Evolutionary conservation across 2,113 vertebrate genomes (phyloP), one percentile per base, ranked within the genome.

Genomic region (Beaufortia kweichowensis): DNA sequence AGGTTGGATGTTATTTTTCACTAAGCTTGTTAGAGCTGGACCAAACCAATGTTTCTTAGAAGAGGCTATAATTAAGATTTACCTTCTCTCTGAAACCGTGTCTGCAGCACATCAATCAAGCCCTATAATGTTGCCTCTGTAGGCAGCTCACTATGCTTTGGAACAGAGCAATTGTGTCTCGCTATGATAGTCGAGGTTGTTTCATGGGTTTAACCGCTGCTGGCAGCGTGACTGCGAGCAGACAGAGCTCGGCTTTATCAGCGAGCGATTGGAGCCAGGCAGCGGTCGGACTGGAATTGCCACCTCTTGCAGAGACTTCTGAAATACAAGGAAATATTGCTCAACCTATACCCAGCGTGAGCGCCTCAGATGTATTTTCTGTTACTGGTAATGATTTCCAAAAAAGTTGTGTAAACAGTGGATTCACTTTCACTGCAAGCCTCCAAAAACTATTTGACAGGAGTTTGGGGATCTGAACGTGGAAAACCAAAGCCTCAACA

Each of bases 391-490:
- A 85, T 89, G 83, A 84, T 83, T 84, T 85, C 43, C 82, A 31
- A 81, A 86, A 86, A 73, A 53, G 74, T 72, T 83, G 78, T 81
- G 77, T 87, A 85, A 88, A 86, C 84, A 87, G 23, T 77, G 76
- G 85, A 82, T 88, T 87, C 74, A 39, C 77, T 87, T 88, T 88
- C 84, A 87, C 83, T 73, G 59, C 79, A 81, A 81, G 74, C 82
- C 77, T 87, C 85, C 85, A 84, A 86, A 88, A 87, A 84, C 84
- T 75, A 81, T 84, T 83, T 82, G 79, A 72, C 21, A 11, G 15
- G 76, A 73, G 66, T 26, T 81, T 83, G 69, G 78, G 61, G 80
- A 68, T 68, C 46, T 26, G 33, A 59, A 33, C 81, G 61, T 81
- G 81, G 85, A 89, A 90, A 88, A 78, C 77, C 63, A 83, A 89